Evolutionary conservation across 1,140 invertebrate genomes (phyloP).

Genomic region (Cheumatopsyche charites): DNA sequence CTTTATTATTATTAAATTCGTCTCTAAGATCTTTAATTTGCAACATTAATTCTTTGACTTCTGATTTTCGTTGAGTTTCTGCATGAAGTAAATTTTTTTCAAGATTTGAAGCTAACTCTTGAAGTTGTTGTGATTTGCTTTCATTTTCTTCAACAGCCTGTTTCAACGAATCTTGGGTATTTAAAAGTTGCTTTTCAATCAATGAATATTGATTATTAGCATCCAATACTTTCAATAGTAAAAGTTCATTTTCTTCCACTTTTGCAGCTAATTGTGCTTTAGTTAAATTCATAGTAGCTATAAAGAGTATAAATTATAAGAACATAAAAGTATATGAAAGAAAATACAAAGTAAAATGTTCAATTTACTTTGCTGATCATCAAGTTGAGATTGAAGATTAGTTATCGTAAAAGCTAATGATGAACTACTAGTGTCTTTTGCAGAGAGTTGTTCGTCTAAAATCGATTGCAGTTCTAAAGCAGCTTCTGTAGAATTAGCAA

Average conservation of each 20-base stretch:
- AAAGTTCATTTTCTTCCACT: slow-evolving; percentile 62
- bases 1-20: slow-evolving; percentile 49
- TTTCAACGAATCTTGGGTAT: slow-evolving; percentile 45
- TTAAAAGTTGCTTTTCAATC: slow-evolving; percentile 58
- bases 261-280: slow-evolving; percentile 60
- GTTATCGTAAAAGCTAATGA: slow-evolving; percentile 44
- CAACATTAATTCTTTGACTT: slow-evolving; percentile 52
- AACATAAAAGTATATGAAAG: background rate
- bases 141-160: slow-evolving; percentile 41
- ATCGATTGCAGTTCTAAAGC: slow-evolving; percentile 44
- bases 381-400: slow-evolving; percentile 44
- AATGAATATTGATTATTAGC: slow-evolving; percentile 57
- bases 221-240: slow-evolving; percentile 59
- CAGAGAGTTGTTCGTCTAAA: slow-evolving; percentile 42
- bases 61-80: slow-evolving; percentile 53
- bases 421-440: slow-evolving; percentile 42
- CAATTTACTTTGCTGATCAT: slow-evolving; percentile 47
- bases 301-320: slow-evolving; percentile 11
- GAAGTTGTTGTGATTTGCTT: slow-evolving; percentile 38
- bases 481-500: slow-evolving; percentile 45
- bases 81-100: slow-evolving; percentile 52
- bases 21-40: slow-evolving; percentile 51
- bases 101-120: slow-evolving; percentile 46
- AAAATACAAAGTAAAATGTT: slow-evolving; percentile 16
- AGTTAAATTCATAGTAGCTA: slow-evolving; percentile 57